Conservation (phyloP, 2,113 vertebrate genomes). For the Podiceps cristatus region DNA sequence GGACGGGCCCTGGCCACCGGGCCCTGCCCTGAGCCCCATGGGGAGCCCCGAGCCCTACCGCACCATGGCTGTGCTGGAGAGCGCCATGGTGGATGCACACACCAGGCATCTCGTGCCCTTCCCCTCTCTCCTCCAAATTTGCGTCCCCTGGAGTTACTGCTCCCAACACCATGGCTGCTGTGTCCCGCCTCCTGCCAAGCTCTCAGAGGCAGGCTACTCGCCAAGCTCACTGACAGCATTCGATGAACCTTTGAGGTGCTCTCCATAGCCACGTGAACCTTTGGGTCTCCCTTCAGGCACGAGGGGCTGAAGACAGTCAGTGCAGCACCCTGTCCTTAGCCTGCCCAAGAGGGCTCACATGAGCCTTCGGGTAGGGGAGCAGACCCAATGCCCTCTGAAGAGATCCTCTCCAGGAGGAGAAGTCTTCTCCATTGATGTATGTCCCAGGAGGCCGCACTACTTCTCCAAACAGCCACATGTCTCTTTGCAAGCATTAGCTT, state of each 20-base stretch:
- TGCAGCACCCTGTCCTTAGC: not conserved
- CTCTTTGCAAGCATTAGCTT: not conserved
- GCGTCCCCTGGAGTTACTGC: not conserved
- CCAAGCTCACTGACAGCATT: not conserved
- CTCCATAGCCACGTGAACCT: not conserved
- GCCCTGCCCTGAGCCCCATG: not conserved
- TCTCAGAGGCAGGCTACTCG: not conserved
- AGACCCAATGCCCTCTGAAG: not conserved
- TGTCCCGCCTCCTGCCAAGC: not conserved
- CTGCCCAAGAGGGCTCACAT: not conserved
- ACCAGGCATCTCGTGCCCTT: not conserved
- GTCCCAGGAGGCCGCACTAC: not conserved
- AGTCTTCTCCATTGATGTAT: not conserved
- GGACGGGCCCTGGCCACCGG: accelerated
- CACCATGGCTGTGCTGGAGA: not conserved
- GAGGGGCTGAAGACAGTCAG: not conserved
- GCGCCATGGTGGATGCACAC: not conserved
- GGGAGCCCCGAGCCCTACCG: not conserved
- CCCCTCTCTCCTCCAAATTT: not conserved
- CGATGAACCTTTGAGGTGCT: not conserved
- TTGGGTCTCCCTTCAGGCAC: not conserved
- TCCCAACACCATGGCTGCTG: accelerated
- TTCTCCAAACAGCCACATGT: not conserved
- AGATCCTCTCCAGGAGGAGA: not conserved
- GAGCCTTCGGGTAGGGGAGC: not conserved